Evolutionary conservation across 2,888 invertebrate species (phyloP).

Genomic region (Meiosimyza decipiens): DNA sequence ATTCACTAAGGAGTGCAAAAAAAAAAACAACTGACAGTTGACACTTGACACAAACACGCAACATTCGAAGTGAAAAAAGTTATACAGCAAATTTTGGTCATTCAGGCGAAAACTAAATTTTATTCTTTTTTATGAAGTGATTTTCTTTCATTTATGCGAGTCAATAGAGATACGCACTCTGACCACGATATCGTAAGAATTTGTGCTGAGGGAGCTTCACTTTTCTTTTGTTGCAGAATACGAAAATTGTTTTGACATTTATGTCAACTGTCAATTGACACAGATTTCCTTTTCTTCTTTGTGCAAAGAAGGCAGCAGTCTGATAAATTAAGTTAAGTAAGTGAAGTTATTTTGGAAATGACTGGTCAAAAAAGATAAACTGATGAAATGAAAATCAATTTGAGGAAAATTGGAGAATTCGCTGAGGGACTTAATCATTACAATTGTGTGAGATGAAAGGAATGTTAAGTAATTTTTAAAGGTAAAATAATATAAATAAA

Average conservation of each 20-base stretch:
- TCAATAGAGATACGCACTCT: too few species aligned
- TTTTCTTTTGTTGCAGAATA: slow-evolving; percentile 39
- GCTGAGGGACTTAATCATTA: too few species aligned
- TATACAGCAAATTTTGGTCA: slow-evolving; percentile 6
- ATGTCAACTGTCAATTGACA: slow-evolving; percentile 55
- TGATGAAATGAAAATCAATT: too few species aligned
- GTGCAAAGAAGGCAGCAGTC: background rate
- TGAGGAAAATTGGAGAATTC: too few species aligned
- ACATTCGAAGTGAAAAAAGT: background rate
- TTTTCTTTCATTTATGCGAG: background rate
- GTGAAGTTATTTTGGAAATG: too few species aligned
- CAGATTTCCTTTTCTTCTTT: slow-evolving; percentile 45
- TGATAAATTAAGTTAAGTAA: too few species aligned
- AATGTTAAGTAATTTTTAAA: too few species aligned
- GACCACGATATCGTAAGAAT: background rate
- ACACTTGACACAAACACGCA: slow-evolving; percentile 5
- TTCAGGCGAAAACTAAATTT: slow-evolving; percentile 27
- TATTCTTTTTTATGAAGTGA: slow-evolving; percentile 11
- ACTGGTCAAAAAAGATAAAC: too few species aligned
- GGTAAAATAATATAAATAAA: too few species aligned
- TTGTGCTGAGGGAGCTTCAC: background rate
- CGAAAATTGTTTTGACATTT: slow-evolving; percentile 55
- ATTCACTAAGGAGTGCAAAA: background rate
- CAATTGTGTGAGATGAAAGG: too few species aligned
- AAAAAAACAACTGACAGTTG: slow-evolving; percentile 15